Evolutionary conservation across 2,797 vertebrate genomes (phyloP), one percentile per base, ranked within the genome.

Genomic region (Gymnoscopelus microlampas): DNA sequence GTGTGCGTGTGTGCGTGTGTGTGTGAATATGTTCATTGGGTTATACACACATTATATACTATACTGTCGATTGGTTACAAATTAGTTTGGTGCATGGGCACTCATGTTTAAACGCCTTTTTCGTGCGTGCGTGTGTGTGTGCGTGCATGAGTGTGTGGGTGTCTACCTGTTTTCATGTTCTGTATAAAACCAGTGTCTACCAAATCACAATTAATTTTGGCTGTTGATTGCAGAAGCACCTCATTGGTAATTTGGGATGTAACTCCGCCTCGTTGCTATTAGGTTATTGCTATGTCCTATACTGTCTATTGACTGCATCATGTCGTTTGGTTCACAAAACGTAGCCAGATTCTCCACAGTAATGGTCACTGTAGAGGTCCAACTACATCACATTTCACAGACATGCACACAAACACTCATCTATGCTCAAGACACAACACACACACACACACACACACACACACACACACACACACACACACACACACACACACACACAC

Each of bases 41-140:
- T 1, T 19, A 19, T 19, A 58, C 12, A 39, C 2, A 10, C 48
- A 59, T 62, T 63, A 15, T 63, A 15, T 13, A 32, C 48, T 56
- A 13, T n/a, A n/a, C 48, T 19, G 39, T 35, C 1, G 19, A 19
- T 19, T 19, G 19, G 19, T 19, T 19, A 19, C 19, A 19, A 19
- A 19, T 19, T 1, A 19, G 19, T 19, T 19, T 19, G 19, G 19
- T 19, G n/a, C n/a, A n/a, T n/a, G 19, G 19, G 19, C 19, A 66
- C 63, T 48, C 11, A 6, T 48, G 11, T 48, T 48, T 48, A 11
- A 5, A 48, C 1, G 5, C 11, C 60, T 87, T 76, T 80, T 78
- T 80, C 79, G 54, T 19, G 35, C 60, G 19, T 47, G 19, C 35
- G 14, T 47, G 55, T 50, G 24, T 56, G 56, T 56, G 19, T 50